Evolutionary conservation across 2,797 vertebrate species (phyloP).

Genomic region (Tokudaia muenninki): DNA sequence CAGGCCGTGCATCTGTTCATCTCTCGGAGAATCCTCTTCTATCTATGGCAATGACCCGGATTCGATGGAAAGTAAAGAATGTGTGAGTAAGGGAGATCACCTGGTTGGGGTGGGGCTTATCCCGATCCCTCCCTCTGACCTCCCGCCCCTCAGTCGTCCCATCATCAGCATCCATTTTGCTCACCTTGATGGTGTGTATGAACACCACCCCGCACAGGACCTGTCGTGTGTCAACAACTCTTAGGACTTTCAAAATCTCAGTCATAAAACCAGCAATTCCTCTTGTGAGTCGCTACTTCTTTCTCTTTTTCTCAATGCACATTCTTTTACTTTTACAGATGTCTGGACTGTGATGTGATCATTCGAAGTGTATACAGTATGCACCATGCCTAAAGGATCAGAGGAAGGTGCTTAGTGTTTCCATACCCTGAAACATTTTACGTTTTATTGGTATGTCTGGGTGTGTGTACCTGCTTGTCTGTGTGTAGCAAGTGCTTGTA

Average conservation of each 20-base stretch:
- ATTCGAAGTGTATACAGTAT: background rate
- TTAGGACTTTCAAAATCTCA: background rate
- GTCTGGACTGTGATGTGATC: background rate
- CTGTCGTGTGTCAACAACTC: too few relatives aligned
- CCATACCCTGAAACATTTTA: background rate
- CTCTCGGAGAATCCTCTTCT: background rate
- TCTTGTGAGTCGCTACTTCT: too few relatives aligned
- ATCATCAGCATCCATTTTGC: too few relatives aligned
- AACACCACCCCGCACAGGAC: too few relatives aligned
- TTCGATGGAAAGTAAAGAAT: background rate
- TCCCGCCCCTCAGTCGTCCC: rapidly evolving
- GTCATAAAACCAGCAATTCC: background rate
- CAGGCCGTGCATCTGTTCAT: background rate
- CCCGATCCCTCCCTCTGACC: background rate
- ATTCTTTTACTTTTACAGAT: background rate
- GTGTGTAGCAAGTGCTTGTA: background rate
- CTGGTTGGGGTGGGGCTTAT: background rate
- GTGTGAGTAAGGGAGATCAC: background rate
- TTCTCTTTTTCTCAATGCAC: background rate
- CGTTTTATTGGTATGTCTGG: background rate
- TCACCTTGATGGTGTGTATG: too few relatives aligned
- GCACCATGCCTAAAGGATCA: background rate
- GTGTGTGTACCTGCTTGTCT: background rate
- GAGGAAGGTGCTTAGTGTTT: background rate
- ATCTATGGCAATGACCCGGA: background rate